Conservation (phyloP, 2,113 vertebrate species). For the Bagarius yarrelli region DNA sequence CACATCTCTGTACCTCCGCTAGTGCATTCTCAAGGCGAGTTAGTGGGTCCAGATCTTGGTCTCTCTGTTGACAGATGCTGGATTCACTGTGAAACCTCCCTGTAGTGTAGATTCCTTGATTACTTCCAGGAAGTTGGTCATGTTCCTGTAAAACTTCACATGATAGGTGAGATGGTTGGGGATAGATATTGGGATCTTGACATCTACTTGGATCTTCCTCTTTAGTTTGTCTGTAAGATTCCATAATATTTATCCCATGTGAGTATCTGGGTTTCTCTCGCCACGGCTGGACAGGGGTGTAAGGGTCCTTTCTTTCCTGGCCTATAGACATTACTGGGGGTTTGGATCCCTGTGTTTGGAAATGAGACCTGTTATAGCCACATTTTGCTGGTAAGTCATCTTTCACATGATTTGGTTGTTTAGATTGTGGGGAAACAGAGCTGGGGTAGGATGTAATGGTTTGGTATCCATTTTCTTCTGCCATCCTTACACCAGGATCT, state of each 20-base stretch:
- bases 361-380: slow-evolving; percentile 62
- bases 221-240: slow-evolving; percentile 62
- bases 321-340: slow-evolving; percentile 10
- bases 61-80: slow-evolving; percentile 36
- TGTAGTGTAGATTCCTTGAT: slow-evolving; percentile 53
- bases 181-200: slow-evolving; percentile 57
- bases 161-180: slow-evolving; percentile 35
- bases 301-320: slow-evolving; percentile 61
- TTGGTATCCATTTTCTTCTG: slow-evolving; percentile 79
- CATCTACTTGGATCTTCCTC: slow-evolving; percentile 53
- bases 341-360: slow-evolving; percentile 35
- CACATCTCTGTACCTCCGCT: slow-evolving; percentile 66
- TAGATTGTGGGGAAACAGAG: slow-evolving; percentile 60
- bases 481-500: slow-evolving; percentile 38
- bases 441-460: slow-evolving; percentile 57
- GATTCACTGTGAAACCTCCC: slow-evolving; percentile 59
- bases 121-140: slow-evolving; percentile 51
- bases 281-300: slow-evolving; percentile 47
- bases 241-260: slow-evolving; percentile 55
- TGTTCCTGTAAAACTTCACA: slow-evolving; percentile 54
- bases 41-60: slow-evolving; percentile 63
- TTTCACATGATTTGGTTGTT: slow-evolving; percentile 61
- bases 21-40: slow-evolving; percentile 69
- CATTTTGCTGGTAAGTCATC: slow-evolving; percentile 62
- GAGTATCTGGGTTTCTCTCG: slow-evolving; percentile 57